A percentile compares a stretch with the other conserved stretches of the same genome.
These are phyloP conservation scores for Harpalus rubripes DNA, from an alignment of 2,888 invertebrate genomes.

Conservation along the genomic window DNA sequence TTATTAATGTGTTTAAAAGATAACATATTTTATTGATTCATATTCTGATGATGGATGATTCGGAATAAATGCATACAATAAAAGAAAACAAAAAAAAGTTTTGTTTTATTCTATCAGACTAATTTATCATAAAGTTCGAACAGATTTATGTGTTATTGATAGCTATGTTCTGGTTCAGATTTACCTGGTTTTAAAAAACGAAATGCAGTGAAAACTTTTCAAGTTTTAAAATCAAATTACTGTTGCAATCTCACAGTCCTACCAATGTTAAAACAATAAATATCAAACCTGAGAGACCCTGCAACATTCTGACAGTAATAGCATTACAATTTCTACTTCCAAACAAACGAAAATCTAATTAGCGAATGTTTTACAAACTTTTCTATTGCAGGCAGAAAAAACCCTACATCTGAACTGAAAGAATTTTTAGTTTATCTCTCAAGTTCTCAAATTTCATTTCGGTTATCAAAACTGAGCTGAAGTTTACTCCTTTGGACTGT, in stretches of 20 bases:
- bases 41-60: too few relatives aligned
- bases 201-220: too few relatives aligned
- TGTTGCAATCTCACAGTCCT: background rate
- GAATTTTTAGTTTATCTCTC: background rate
- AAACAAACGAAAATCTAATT: background rate
- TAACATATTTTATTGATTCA: too few relatives aligned
- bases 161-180: too few relatives aligned
- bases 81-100: too few relatives aligned
- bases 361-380: background rate
- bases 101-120: too few relatives aligned
- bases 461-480: conserved; percentile 20
- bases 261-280: conserved; percentile 30
- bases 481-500: background rate
- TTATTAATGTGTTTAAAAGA: too few relatives aligned
- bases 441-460: conserved; percentile 23
- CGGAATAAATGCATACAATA: too few relatives aligned
- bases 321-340: background rate
- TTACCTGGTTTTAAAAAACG: too few relatives aligned
- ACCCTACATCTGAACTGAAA: background rate
- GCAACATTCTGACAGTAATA: conserved; percentile 15
- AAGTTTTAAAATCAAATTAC: conserved; percentile 6
- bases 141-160: too few relatives aligned
- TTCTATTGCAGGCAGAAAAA: background rate
- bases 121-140: too few relatives aligned
- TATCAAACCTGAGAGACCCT: background rate